Evolutionary conservation across 2,888 invertebrate species (phyloP).

Genomic region (Lochmaea crataegi): DNA sequence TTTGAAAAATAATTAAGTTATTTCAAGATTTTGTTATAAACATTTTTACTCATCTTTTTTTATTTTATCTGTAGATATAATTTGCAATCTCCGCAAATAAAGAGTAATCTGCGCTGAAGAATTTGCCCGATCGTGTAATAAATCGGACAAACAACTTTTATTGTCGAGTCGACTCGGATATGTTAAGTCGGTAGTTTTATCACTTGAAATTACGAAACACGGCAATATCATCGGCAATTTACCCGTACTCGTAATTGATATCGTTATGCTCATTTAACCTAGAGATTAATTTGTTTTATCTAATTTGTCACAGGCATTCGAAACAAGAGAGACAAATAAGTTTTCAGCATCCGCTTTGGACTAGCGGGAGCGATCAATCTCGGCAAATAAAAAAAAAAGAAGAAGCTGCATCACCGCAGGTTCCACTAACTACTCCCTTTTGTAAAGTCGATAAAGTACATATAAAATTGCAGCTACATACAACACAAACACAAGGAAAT

Average conservation of each 20-base stretch:
- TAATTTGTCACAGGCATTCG: slow-evolving; percentile 37
- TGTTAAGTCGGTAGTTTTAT: slow-evolving; percentile 40
- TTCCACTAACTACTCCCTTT: not conserved
- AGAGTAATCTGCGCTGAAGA: slow-evolving; percentile 10
- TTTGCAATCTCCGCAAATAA: not conserved
- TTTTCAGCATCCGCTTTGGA: slow-evolving; percentile 8
- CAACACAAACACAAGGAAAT: too few species aligned
- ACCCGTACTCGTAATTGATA: slow-evolving; percentile 42
- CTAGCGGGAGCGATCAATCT: not conserved
- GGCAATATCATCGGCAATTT: slow-evolving; percentile 34
- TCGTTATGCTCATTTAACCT: slow-evolving; percentile 45
- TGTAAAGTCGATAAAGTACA: too few species aligned
- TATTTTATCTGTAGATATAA: not conserved
- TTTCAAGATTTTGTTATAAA: not conserved
- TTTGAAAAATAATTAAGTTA: too few species aligned
- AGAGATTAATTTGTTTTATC: slow-evolving; percentile 40
- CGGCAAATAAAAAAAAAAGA: not conserved
- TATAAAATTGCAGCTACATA: too few species aligned
- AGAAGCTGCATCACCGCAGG: not conserved
- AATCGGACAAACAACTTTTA: slow-evolving; percentile 35
- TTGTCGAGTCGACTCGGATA: slow-evolving; percentile 41
- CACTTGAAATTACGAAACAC: slow-evolving; percentile 76
- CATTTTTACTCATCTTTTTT: not conserved
- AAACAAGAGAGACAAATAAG: not conserved
- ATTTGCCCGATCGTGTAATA: slow-evolving; percentile 30